Conservation (phyloP, 2,888 invertebrate species). For the Drosophila buzzatii region DNA sequence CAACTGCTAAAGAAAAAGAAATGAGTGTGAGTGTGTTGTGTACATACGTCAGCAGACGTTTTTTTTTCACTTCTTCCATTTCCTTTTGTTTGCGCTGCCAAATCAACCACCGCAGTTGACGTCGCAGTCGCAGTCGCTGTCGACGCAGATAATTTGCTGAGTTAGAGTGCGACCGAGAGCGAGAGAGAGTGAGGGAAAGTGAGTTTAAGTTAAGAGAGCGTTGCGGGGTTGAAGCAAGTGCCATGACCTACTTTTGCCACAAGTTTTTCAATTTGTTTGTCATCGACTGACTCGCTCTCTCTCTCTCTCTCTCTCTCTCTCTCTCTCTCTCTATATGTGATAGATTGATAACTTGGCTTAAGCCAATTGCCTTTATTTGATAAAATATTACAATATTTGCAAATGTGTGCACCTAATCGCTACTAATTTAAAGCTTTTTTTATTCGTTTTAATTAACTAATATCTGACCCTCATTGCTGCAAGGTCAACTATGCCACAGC, state of each 20-base stretch:
- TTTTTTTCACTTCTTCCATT: slow-evolving; percentile 60
- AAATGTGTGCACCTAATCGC: slow-evolving; percentile 55
- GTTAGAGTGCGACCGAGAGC: slow-evolving; percentile 39
- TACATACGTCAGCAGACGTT: slow-evolving; percentile 72
- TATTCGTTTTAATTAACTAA: slow-evolving; percentile 47
- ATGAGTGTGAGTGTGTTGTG: slow-evolving; percentile 29
- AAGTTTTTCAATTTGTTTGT: slow-evolving; percentile 76
- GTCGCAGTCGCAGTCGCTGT: slow-evolving; percentile 24
- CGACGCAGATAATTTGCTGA: slow-evolving; percentile 74
- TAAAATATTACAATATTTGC: slow-evolving; percentile 61
- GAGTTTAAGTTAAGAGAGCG: slow-evolving; percentile 19
- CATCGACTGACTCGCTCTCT: slow-evolving; percentile 37
- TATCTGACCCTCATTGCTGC: neutral
- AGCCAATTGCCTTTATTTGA: slow-evolving; percentile 68
- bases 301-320: slow-evolving; percentile 8
- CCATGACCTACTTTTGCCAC: slow-evolving; percentile 72
- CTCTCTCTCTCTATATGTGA: slow-evolving; percentile 15
- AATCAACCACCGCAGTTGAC: slow-evolving; percentile 66
- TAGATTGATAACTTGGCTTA: slow-evolving; percentile 41
- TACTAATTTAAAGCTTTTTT: slow-evolving; percentile 67
- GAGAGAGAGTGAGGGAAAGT: slow-evolving; percentile 32
- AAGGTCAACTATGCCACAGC: slow-evolving; percentile 42
- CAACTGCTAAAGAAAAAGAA: slow-evolving; percentile 33
- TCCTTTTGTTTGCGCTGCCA: slow-evolving; percentile 61
- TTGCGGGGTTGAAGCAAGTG: slow-evolving; percentile 43